Conservation (phyloP, 2,888 invertebrate genomes). For the Andrena dorsata region DNA sequence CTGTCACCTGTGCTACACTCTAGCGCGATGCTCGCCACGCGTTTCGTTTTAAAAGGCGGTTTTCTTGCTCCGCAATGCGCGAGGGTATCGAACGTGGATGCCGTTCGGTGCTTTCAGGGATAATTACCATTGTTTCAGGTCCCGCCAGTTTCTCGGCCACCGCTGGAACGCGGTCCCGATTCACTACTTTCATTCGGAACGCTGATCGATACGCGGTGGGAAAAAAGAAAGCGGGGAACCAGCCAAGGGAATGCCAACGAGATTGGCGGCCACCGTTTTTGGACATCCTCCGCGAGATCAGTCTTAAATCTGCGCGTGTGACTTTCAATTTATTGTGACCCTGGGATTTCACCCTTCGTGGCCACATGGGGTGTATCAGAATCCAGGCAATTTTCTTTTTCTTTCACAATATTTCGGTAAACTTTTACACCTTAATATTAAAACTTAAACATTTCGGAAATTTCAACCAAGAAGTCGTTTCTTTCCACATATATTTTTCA, state of each 20-base stretch:
- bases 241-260: constrained; percentile 18
- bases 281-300: constrained; percentile 13
- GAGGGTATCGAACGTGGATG: not conserved
- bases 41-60: too few species aligned
- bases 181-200: constrained; percentile 54
- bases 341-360: too few species aligned
- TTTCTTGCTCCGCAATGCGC: too few species aligned
- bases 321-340: too few species aligned
- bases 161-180: constrained; percentile 41
- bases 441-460: too few species aligned
- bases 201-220: constrained; percentile 51
- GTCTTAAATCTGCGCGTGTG: not conserved
- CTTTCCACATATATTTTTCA: too few species aligned
- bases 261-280: constrained; percentile 39
- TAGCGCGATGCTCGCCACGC: not conserved
- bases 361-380: too few species aligned
- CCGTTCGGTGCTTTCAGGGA: not conserved
- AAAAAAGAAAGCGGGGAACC: constrained; percentile 57
- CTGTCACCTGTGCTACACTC: constrained; percentile 41
- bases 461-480: too few species aligned
- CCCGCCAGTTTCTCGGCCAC: constrained; percentile 16
- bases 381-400: too few species aligned
- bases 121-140: constrained; percentile 16
- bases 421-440: too few species aligned
- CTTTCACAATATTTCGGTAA: too few species aligned